These are phyloP conservation scores for Drosophila paucipuncta DNA, from an alignment of 2,888 invertebrate genomes.

Conservation along the genomic window DNA sequence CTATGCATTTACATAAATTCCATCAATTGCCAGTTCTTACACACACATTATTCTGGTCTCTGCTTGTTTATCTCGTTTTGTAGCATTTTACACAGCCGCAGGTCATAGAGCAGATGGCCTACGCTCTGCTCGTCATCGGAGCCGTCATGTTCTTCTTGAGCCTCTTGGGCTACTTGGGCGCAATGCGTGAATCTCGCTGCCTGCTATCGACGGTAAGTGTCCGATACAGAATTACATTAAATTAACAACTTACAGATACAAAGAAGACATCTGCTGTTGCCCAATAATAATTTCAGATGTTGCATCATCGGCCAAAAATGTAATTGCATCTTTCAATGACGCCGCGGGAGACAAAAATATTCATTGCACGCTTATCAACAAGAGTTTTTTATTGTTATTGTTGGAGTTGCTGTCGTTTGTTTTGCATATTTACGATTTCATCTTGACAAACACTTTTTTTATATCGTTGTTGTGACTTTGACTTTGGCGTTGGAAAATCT, in stretches of 20 bases:
- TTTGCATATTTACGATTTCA: conserved; percentile 45
- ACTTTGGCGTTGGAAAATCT: conserved; percentile 43
- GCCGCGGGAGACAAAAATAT: conserved; percentile 26
- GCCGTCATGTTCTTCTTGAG: conserved; percentile 90
- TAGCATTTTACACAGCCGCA: conserved; percentile 88
- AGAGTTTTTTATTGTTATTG: conserved; percentile 14
- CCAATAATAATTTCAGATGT: conserved; percentile 20
- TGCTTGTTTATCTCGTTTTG: conserved; percentile 45
- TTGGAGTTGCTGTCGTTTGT: conserved; percentile 22
- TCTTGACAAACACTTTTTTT: conserved; percentile 21
- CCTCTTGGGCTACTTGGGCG: conserved; percentile 90
- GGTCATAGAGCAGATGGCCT: conserved; percentile 89
- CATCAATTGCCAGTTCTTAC: conserved; percentile 20
- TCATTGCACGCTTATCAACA: conserved; percentile 32
- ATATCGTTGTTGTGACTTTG: conserved; percentile 60
- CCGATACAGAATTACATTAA: conserved; percentile 11
- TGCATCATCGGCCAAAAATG: conserved; percentile 39
- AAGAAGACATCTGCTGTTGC: conserved; percentile 18
- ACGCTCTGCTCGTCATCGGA: conserved; percentile 89
- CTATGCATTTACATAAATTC: conserved; percentile 43
- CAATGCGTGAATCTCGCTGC: conserved; percentile 89
- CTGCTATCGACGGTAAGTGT: conserved; percentile 89
- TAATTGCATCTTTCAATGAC: conserved; percentile 34
- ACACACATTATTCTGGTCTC: conserved; percentile 2
- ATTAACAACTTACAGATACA: conserved; percentile 1